These are phyloP conservation scores for Rattus rattus DNA, from an alignment of 2,113 vertebrate species.

Conservation along the genomic window DNA sequence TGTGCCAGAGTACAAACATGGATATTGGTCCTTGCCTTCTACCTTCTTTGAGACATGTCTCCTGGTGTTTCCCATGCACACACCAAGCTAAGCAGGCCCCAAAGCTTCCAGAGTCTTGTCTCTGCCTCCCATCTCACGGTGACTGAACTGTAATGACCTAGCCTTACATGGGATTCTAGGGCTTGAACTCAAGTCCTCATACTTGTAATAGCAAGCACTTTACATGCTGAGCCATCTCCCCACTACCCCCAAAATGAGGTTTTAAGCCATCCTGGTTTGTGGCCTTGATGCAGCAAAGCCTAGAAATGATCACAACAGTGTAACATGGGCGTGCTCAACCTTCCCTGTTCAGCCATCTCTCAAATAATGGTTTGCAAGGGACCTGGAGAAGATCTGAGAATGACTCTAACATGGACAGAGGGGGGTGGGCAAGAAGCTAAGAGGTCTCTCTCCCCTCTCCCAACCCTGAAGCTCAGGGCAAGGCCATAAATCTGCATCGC, in stretches of 20 bases:
- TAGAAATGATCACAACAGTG: neutral
- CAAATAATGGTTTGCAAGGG: slow-evolving; percentile 17
- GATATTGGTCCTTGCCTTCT: neutral
- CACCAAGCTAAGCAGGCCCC: neutral
- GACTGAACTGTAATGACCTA: neutral
- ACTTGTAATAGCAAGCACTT: neutral
- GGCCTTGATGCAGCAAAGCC: neutral
- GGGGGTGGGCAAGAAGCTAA: neutral
- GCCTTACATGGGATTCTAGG: no score
- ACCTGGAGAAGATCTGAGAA: neutral
- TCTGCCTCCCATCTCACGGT: neutral
- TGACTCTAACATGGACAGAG: neutral
- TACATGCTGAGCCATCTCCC: neutral
- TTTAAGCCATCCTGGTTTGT: neutral
- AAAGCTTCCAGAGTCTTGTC: neutral
- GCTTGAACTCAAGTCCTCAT: neutral
- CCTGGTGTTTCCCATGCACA: neutral
- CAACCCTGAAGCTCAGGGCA: neutral
- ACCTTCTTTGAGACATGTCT: neutral
- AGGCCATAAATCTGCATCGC: no score
- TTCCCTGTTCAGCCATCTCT: neutral
- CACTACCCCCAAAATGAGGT: neutral
- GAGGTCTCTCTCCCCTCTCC: neutral
- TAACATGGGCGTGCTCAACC: neutral
- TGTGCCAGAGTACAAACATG: neutral